A percentile compares a stretch with the other conserved stretches of the same genome.
phyloP scores from a whole-genome alignment of 2,113 vertebrate species.

The Monarcha castaneiventris region DNA sequence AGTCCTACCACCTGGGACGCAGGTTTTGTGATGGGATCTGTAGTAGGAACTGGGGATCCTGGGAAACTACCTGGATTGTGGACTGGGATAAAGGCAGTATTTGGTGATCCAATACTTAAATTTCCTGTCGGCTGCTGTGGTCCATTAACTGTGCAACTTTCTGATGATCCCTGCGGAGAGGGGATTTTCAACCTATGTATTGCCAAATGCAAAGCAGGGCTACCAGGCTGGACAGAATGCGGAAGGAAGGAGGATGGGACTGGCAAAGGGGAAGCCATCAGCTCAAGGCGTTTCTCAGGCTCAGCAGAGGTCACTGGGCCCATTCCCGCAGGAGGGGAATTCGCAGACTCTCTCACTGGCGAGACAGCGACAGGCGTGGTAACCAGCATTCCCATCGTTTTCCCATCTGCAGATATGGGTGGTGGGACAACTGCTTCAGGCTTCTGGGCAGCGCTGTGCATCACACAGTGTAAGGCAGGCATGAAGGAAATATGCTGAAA shows the following conservation, averaged over 20 bases:
- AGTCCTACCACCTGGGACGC: constrained; percentile 77
- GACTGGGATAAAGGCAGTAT: constrained; percentile 79
- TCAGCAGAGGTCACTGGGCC: constrained; percentile 64
- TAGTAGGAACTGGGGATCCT: constrained; percentile 70
- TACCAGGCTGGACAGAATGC: constrained; percentile 68
- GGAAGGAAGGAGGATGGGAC: constrained; percentile 76
- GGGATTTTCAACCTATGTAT: constrained; percentile 84
- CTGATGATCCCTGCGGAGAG: constrained; percentile 70
- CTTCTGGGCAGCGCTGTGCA: constrained; percentile 79
- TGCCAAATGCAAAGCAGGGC: constrained; percentile 78
- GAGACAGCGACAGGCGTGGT: constrained; percentile 73
- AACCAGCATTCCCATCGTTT: constrained; percentile 77
- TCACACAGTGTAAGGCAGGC: constrained; percentile 81
- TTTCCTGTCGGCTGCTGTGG: constrained; percentile 75
- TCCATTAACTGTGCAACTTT: constrained; percentile 67
- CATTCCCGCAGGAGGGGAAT: constrained; percentile 64
- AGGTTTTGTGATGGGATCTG: constrained; percentile 76
- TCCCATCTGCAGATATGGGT: constrained; percentile 76
- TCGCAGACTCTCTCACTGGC: constrained; percentile 63
- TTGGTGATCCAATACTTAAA: constrained; percentile 77
- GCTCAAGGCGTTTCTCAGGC: constrained; percentile 79
- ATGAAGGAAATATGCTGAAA: constrained; percentile 80
- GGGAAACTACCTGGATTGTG: constrained; percentile 77
- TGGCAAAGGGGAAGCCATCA: constrained; percentile 70
- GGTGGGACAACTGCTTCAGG: constrained; percentile 72